Evolutionary conservation across 2,797 vertebrate genomes (phyloP), one percentile per base, ranked within the genome.

Genomic region (Phyllotis vaccarum): DNA sequence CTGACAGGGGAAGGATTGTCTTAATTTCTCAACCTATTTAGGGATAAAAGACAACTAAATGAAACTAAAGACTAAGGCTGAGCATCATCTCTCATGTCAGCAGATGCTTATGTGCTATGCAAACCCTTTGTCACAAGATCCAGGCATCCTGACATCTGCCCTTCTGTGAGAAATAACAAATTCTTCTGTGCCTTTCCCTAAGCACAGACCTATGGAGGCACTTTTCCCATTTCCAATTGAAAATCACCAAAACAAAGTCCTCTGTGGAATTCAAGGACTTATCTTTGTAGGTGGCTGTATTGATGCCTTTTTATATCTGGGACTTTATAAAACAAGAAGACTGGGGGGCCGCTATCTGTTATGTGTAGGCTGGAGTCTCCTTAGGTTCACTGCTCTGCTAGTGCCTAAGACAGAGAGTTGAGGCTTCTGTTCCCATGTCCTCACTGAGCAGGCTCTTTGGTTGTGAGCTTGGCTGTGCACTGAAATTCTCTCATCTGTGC

Each of bases 401-500:
- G 90, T 75, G 54, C 78, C 83, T 34, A 12, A 83, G 62, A 4
- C 66, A 79, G 81, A 95, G 56, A 1, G 19, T 40, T 16, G 54
- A 87, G 93, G 70, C 54, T 91, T 94, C 70, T 52, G 17, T 90
- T 90, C 93, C 92, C 34, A 89, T 58, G 2, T 81, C 62, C 85
- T 76, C 2, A 5, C 78, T 75, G 81, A 76, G 46, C 40, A 94
- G 75, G 88, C 85, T 88, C 66, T 94, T n/a, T 93, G 87, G 87
- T 88, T 89, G 83, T 92, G 1, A 34, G 88, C 81, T 92, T 96
- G 96, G 81, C 95, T 72, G 46, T 92, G 86, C 86, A 81, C 74
- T 0, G 56, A 34, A 78, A 91, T 97, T 89, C 92, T 97, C 89
- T 86, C 83, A 24, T 97, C 91, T 74, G 11, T 97, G 93, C 89